Base-by-base conservation (phyloP, 2,888 invertebrate genomes). In the Glomeris marginata region DNA sequence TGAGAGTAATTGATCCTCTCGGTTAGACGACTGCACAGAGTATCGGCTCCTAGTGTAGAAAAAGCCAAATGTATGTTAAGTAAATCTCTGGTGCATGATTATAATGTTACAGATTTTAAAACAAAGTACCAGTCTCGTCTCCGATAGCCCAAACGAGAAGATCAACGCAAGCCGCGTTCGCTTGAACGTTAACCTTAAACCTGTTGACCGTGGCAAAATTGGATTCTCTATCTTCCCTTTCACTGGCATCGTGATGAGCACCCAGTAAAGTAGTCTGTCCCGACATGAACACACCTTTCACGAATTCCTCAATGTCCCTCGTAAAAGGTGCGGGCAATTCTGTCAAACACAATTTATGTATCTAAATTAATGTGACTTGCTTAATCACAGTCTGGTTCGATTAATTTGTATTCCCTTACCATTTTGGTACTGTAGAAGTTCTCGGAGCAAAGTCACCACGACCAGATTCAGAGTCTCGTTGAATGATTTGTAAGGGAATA, bases 121-220 rank as follows among this genome's bases (percentile, higher is more conserved):
- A n/a, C n/a, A n/a, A n/a, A n/a, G 20, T 67, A 90, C 92, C 91
- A 63, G 87, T 85, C 72, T 95, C 95, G 66, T 95, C 95, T 1
- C 85, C 84, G 57, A 94, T 91, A 1, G 95, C 92, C 97, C 97
- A 98, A 33, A 97, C 94, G 1, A 98, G 74, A 6, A 98, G 73
- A 67, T 98, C 95, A 0, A 98, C 91, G 63, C 95, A 97, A 1
- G 92, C 92, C 0, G 95, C 91, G 69, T 94, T 94, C 0, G 92
- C 90, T 80, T 90, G 88, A 0, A 95, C 91, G 62, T 91, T 91
- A 36, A 92, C 81, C 71, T 90, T 88, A 65, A 88, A 90, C 65
- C 85, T 84, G 67, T 91, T 87, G 2, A 90, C 82, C 0, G 83
- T 77, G 6, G 80, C 78, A 60, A 73, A 81, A 66, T 85, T 85